Conservation (phyloP, 2,113 vertebrate genomes). For the Chascanopsetta lugubris region DNA sequence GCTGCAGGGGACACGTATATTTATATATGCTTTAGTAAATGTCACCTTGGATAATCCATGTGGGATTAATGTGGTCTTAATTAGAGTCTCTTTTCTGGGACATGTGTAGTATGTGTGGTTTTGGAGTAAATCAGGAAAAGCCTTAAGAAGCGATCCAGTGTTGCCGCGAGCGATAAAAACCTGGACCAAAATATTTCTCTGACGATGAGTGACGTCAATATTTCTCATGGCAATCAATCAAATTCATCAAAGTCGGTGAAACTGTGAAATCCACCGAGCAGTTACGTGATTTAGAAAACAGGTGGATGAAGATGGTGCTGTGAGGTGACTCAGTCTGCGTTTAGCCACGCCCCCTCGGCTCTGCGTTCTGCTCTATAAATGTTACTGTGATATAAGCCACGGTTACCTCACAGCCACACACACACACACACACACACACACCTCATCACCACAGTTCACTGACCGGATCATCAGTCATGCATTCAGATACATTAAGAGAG, state of each 20-base stretch:
- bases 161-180: not conserved
- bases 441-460: constrained; percentile 42
- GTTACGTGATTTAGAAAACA: constrained; percentile 5
- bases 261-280: not conserved
- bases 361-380: constrained; percentile 66
- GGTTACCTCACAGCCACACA: constrained; percentile 42
- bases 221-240: not conserved
- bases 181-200: not conserved
- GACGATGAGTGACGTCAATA: not conserved
- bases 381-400: constrained; percentile 50
- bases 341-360: constrained; percentile 45
- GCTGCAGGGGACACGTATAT: not conserved
- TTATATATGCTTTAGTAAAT: constrained; percentile 15
- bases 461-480: constrained; percentile 64
- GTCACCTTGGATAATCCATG: not conserved
- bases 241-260: not conserved
- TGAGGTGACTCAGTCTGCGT: constrained; percentile 41
- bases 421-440: constrained; percentile 19
- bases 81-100: not conserved
- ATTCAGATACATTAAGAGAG: constrained; percentile 49
- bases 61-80: not conserved
- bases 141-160: not conserved
- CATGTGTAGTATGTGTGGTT: not conserved
- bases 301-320: not conserved
- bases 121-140: not conserved